phyloP scores from a whole-genome alignment of 2,797 vertebrate species.

The Synanceia verrucosa region DNA sequence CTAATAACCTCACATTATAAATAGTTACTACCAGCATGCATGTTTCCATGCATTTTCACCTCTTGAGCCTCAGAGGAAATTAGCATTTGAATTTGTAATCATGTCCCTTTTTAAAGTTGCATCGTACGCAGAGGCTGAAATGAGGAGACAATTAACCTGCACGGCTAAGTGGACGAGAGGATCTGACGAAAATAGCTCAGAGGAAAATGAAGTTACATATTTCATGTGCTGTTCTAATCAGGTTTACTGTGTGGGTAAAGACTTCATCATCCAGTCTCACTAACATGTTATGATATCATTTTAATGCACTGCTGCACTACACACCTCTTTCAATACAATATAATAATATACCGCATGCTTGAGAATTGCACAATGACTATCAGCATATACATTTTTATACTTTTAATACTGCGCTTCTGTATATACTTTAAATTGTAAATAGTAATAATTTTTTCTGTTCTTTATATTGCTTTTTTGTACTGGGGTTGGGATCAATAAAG shows the following conservation, averaged over 20 bases:
- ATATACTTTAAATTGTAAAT: too few species aligned
- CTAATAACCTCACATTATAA: constrained; percentile 77
- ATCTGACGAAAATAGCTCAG: constrained; percentile 73
- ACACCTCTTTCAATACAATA: constrained; percentile 2
- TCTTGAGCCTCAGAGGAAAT: constrained; percentile 77
- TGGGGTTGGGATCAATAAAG: too few species aligned
- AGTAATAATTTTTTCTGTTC: too few species aligned
- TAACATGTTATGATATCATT: constrained; percentile 26
- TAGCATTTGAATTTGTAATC: constrained; percentile 81
- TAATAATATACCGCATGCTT: background rate
- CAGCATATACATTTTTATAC: too few species aligned
- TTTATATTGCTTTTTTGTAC: too few species aligned
- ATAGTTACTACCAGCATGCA: constrained; percentile 69
- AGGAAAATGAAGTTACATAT: constrained; percentile 70
- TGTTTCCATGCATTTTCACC: constrained; percentile 71
- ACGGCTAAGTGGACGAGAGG: constrained; percentile 72
- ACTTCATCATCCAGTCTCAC: constrained; percentile 38
- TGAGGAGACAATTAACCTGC: constrained; percentile 81
- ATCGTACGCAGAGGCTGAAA: constrained; percentile 66
- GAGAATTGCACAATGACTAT: constrained; percentile 17
- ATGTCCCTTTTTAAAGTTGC: constrained; percentile 77
- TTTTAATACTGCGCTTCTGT: too few species aligned
- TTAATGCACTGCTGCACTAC: constrained; percentile 13
- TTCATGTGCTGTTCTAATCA: constrained; percentile 67
- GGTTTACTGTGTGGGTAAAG: constrained; percentile 50